Evolutionary conservation across 1,140 invertebrate species (phyloP).

Genomic region (Lineus longissimus): DNA sequence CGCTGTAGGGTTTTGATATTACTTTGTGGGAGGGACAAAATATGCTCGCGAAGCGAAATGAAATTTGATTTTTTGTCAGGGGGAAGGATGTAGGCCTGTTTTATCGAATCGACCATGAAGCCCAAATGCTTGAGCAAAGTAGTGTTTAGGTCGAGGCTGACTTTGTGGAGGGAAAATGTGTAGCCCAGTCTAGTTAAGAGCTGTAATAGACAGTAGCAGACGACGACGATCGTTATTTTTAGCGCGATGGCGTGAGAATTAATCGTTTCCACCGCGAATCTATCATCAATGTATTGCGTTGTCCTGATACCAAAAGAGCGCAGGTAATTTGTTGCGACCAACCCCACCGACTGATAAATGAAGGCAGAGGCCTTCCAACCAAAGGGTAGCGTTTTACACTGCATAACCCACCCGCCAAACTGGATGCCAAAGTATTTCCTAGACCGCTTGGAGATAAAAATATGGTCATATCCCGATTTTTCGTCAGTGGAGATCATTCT

Average conservation of each 20-base stretch:
- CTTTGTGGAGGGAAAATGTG: constrained; percentile 8
- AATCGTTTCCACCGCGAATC: too few species aligned
- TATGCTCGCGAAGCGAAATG: constrained; percentile 10
- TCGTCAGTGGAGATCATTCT: constrained; percentile 15
- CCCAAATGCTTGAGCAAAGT: constrained; percentile 15
- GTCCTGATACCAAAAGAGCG: constrained; percentile 1
- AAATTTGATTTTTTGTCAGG: constrained; percentile 16
- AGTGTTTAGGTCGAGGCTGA: constrained; percentile 7
- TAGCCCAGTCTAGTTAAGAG: too few species aligned
- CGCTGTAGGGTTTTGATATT: constrained; percentile 12
- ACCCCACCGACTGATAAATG: constrained; percentile 16
- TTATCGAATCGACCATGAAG: constrained; percentile 17
- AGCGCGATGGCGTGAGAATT: too few species aligned
- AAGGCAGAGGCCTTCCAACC: constrained; percentile 20
- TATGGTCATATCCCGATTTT: constrained; percentile 25
- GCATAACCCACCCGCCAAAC: constrained; percentile 19
- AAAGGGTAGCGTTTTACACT: constrained; percentile 19
- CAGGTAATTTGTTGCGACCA: constrained; percentile 17
- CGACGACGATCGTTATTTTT: too few species aligned
- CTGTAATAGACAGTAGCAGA: too few species aligned
- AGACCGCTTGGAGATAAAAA: not conserved
- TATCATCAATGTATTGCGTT: constrained; percentile 21
- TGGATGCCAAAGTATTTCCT: constrained; percentile 22
- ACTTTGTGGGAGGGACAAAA: not conserved
- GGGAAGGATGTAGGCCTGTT: constrained; percentile 15